Evolutionary conservation across 2,113 vertebrate species (phyloP), one percentile per base, ranked within the genome.

Genomic region (Falcunculus frontatus): DNA sequence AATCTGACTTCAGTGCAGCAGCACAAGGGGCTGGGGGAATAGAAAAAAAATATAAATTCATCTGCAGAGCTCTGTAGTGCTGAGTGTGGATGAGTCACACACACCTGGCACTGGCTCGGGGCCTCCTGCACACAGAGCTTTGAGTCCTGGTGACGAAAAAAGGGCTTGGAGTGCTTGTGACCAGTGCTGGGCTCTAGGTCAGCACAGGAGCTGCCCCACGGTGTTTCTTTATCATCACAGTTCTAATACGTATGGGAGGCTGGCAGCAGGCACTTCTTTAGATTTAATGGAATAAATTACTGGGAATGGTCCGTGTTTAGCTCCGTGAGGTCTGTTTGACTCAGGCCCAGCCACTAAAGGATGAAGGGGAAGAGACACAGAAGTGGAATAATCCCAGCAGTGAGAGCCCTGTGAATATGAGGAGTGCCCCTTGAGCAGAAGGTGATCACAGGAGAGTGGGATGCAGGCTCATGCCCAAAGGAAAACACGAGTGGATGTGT

Each of bases 1-100:
- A 98, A 95, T 97, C 75, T 98, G 97, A 98, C 96, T 97, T 95
- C 87, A 97, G 96, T 8, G 90, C 88, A 89, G 83, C 37, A 81
- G 79, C 62, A 69, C 83, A 94, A 93, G 91, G 89, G 68, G 83
- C 67, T 76, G 83, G 77, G 77, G 97, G 94, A 90, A 76, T 25
- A 93, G 84, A 47, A 90, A 92, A 97, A 33, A n/a, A 1, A 16
- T 2, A 16, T 4, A 93, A 72, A 96, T 96, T 95, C 81, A 93
- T 97, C 93, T 53, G 78, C 89, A 92, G 62, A 64, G 69, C 85
- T 73, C 60, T 53, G 89, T 77, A 21, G 65, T 56, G 84, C 92
- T 23, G 67, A 76, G 84, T 41, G 63, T 55, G 87, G 68, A 18
- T 98, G 98, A 98, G 93, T 98, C 98, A 98, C 89, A 73, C 9